A percentile compares a stretch with the other conserved stretches of the same genome.
Conservation (phyloP, 2,888 invertebrate species). For the Camptogramma bilineatum region DNA sequence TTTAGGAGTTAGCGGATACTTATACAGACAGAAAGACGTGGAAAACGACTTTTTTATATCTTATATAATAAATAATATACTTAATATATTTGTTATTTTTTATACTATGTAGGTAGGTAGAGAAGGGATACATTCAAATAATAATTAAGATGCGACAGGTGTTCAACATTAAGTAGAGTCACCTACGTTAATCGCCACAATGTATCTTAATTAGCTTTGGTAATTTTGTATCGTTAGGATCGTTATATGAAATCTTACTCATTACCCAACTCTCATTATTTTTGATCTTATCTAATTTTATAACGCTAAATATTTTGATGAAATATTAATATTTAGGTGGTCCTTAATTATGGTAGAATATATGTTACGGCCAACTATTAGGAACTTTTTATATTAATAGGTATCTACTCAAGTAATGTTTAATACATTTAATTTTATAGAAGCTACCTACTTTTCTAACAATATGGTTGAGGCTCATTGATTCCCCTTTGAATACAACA, state of each 20-base stretch:
- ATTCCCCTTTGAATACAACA: conserved; percentile 27
- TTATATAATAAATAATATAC: too few relatives aligned
- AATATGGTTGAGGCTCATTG: conserved; percentile 39
- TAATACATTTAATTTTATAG: not conserved
- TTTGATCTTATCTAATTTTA: conserved; percentile 3
- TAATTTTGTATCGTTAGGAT: conserved; percentile 7
- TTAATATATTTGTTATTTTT: too few relatives aligned
- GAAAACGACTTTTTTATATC: too few relatives aligned
- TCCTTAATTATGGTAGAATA: too few relatives aligned
- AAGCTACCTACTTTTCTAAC: conserved; percentile 16
- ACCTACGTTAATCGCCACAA: conserved; percentile 1
- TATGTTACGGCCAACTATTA: too few relatives aligned
- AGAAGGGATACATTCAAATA: not conserved
- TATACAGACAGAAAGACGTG: too few relatives aligned
- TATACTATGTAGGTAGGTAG: too few relatives aligned
- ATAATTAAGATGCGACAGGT: not conserved
- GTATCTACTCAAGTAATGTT: not conserved
- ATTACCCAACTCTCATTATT: not conserved
- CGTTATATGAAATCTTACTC: not conserved
- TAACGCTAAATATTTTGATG: not conserved
- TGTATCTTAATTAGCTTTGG: conserved; percentile 6
- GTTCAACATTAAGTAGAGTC: not conserved
- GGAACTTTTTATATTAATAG: too few relatives aligned
- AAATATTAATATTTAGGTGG: too few relatives aligned
- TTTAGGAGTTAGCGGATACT: too few relatives aligned